Base-by-base conservation (phyloP, 2,888 invertebrate genomes). In the Drosophila vallismaia region DNA sequence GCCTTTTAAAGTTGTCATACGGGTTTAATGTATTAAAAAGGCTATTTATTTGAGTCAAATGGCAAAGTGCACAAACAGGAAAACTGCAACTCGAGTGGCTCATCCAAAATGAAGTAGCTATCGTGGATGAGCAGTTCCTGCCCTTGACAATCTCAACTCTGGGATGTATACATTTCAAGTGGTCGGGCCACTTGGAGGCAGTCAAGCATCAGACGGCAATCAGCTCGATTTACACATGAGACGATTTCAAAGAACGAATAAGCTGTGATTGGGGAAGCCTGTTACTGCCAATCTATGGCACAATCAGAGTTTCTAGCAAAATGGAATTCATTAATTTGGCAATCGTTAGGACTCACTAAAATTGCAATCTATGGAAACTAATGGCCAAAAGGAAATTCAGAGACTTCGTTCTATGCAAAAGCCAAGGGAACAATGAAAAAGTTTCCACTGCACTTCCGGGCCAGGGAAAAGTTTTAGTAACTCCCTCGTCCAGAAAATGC, bases 401-500 rank as follows among this genome's bases (percentile, higher is more conserved):
- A 28, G 54, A 55, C 31, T 62, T 19, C 24, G 44, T 10, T 38
- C 12, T 38, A 87, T 88, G 74, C 74, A 71, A 75, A 77, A 51
- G 51, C 8, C 28, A 42, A 44, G 45, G 28, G 29, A 24, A 49
- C 60, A 46, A 9, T 10, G 44, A 59, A 56, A 69, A 74, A 66
- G 36, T 81, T 88, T 68, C 44, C 53, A 64, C 69, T 83, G 77
- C 77, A 74, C 56, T 79, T 86, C 87, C 87, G 74, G 58, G 24
- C 53, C 29, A 29, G 31, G 33, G 8, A 31, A 74, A 86, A 81
- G 53, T 77, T 79, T 86, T 80, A 84, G 58, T 57, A 74, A 88
- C 81, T 82, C 87, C 87, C 75, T 69, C 88, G 69, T 77, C 66
- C 80, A 72, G 63, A 52, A 75, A 79, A 78, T 58, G 29, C 48